Conservation (phyloP, 2,797 vertebrate species). For the Megaceryle alcyon region DNA sequence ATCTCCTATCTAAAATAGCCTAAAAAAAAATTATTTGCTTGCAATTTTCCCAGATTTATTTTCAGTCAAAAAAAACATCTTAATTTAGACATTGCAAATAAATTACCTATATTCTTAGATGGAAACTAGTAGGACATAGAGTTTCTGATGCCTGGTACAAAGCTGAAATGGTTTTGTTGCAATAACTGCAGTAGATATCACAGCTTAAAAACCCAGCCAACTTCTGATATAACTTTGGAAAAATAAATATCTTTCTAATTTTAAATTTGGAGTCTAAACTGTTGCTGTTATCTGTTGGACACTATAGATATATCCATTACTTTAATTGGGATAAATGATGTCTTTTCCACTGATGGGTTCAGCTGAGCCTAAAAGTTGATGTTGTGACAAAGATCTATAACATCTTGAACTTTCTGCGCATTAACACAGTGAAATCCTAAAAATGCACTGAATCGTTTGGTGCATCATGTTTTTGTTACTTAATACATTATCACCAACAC, state of each 20-base stretch:
- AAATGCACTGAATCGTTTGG: neutral
- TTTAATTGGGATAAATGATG: neutral
- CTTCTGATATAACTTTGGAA: neutral
- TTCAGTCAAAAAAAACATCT: neutral
- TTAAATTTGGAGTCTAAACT: neutral
- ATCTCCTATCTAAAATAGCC: neutral
- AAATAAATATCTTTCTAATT: neutral
- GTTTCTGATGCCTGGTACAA: neutral
- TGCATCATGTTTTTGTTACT: neutral
- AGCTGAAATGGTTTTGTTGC: neutral
- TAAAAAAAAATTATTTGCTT: neutral
- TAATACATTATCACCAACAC: neutral
- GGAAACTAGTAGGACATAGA: neutral
- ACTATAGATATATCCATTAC: neutral
- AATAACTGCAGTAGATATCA: neutral
- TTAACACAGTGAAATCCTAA: neutral
- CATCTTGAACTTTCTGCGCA: accelerated
- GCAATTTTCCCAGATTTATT: neutral
- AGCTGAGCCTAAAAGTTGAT: neutral
- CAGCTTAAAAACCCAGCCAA: neutral
- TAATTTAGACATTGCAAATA: neutral
- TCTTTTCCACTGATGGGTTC: neutral
- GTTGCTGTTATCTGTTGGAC: accelerated
- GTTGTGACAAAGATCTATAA: neutral
- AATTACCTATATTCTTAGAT: neutral